phyloP scores from a whole-genome alignment of 2,888 invertebrate genomes.

The Rhingia rostrata region DNA sequence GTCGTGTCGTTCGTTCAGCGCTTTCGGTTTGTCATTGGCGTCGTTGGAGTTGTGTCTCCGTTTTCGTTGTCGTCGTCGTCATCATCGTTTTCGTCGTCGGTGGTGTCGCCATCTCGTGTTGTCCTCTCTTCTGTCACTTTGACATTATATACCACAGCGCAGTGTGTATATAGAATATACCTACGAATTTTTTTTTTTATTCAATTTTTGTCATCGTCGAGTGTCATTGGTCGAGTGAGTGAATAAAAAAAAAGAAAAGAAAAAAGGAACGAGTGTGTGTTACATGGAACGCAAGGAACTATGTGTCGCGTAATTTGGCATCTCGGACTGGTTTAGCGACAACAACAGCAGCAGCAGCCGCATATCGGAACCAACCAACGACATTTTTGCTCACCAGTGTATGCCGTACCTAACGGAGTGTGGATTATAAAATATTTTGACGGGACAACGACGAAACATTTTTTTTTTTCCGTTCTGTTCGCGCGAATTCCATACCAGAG shows the following conservation, averaged over 20 bases:
- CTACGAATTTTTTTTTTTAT: slow-evolving; percentile 57
- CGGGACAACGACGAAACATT: slow-evolving; percentile 4
- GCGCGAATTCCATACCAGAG: slow-evolving; percentile 1
- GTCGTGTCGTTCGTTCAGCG: slow-evolving; percentile 72
- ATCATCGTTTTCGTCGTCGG: slow-evolving; percentile 50
- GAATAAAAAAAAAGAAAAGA: slow-evolving; percentile 50
- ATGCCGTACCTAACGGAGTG: slow-evolving; percentile 11
- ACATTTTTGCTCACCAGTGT: slow-evolving; percentile 37
- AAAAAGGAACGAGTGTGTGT: slow-evolving; percentile 40
- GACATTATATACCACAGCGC: slow-evolving; percentile 66
- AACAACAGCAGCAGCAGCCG: slow-evolving; percentile 50
- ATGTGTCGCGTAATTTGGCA: slow-evolving; percentile 74
- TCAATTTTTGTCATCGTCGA: slow-evolving; percentile 81
- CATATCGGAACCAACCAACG: slow-evolving; percentile 14
- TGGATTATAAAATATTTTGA: slow-evolving; percentile 43
- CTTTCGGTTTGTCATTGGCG: slow-evolving; percentile 73
- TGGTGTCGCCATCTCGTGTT: slow-evolving; percentile 71
- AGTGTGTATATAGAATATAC: slow-evolving; percentile 59
- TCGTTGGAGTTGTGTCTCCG: slow-evolving; percentile 63
- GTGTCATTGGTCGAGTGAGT: slow-evolving; percentile 81
- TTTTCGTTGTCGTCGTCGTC: slow-evolving; percentile 49
- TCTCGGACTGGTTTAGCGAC: slow-evolving; percentile 73
- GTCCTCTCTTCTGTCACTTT: slow-evolving; percentile 67
- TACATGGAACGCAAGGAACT: slow-evolving; percentile 66
- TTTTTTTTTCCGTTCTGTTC: slow-evolving; percentile 18